A percentile compares a stretch with the other conserved stretches of the same genome.
Evolutionary conservation across 1,140 invertebrate genomes (phyloP).

Genomic region (Drosophila serrata): DNA sequence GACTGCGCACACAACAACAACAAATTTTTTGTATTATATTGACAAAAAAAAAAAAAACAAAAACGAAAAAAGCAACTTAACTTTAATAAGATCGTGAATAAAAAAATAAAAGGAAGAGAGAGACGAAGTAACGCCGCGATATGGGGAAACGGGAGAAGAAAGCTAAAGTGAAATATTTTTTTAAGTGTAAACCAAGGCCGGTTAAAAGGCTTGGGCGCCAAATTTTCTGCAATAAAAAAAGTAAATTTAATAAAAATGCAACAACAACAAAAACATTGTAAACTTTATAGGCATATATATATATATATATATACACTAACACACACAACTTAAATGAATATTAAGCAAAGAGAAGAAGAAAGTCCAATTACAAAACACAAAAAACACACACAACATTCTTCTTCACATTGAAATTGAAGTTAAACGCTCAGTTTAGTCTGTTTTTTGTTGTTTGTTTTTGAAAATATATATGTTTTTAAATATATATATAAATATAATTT

Average conservation of each 20-base stretch:
- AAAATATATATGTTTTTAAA: constrained; percentile 2
- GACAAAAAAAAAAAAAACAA: constrained; percentile 15
- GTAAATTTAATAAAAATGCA: constrained; percentile 31
- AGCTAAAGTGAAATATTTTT: constrained; percentile 70
- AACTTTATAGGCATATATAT: constrained; percentile 63
- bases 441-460: constrained; percentile 24
- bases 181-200: constrained; percentile 72
- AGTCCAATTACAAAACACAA: constrained; percentile 28
- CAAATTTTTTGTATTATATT: constrained; percentile 80
- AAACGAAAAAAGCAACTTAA: constrained; percentile 40
- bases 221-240: constrained; percentile 79
- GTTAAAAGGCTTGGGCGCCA: constrained; percentile 65
- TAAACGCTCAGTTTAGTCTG: constrained; percentile 33
- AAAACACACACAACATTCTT: constrained; percentile 24
- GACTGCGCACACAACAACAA: constrained; percentile 79
- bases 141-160: constrained; percentile 31
- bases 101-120: background rate
- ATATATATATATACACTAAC: constrained; percentile 40
- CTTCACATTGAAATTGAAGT: constrained; percentile 17
- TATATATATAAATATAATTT: background rate
- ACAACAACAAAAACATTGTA: constrained; percentile 44
- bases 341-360: constrained; percentile 21
- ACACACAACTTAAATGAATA: constrained; percentile 26
- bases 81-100: constrained; percentile 31
- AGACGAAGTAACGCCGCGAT: constrained; percentile 1